Conservation (phyloP, 2,888 invertebrate genomes). For the Gymnosoma rotundatum region DNA sequence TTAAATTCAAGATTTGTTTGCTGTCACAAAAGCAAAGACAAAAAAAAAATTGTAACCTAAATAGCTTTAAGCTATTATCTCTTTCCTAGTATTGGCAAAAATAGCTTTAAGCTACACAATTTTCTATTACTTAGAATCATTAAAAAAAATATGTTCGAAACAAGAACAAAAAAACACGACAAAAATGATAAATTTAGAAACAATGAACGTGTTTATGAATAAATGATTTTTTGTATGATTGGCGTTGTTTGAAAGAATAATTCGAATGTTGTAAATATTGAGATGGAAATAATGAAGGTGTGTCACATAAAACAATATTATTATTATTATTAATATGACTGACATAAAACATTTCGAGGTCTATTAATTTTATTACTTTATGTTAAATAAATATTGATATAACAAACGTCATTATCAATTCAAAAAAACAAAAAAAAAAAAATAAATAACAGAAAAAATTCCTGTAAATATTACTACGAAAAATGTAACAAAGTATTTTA, state of each 20-base stretch:
- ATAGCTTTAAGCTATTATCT: constrained; percentile 61
- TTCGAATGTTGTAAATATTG: constrained; percentile 33
- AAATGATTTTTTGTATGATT: constrained; percentile 26
- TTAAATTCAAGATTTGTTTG: constrained; percentile 29
- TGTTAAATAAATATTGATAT: constrained; percentile 8
- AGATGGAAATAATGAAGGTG: constrained; percentile 48
- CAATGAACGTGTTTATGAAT: constrained; percentile 22
- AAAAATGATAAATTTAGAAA: constrained; percentile 5
- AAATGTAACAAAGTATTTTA: background rate
- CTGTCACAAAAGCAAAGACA: background rate
- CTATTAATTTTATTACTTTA: constrained; percentile 62
- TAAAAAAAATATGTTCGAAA: constrained; percentile 1
- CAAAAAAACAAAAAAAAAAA: constrained; percentile 10
- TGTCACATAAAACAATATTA: constrained; percentile 42
- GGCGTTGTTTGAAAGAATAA: constrained; percentile 16
- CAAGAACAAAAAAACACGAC: background rate
- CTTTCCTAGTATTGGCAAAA: constrained; percentile 8
- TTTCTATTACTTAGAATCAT: constrained; percentile 9
- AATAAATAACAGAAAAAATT: too few relatives aligned
- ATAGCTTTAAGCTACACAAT: constrained; percentile 24
- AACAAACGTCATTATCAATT: background rate
- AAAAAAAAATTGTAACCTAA: constrained; percentile 46
- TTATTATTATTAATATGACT: constrained; percentile 63
- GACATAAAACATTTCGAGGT: constrained; percentile 67
- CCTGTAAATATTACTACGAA: background rate